Conservation (phyloP, 2,113 vertebrate species). For the Sclerurus mexicanus region DNA sequence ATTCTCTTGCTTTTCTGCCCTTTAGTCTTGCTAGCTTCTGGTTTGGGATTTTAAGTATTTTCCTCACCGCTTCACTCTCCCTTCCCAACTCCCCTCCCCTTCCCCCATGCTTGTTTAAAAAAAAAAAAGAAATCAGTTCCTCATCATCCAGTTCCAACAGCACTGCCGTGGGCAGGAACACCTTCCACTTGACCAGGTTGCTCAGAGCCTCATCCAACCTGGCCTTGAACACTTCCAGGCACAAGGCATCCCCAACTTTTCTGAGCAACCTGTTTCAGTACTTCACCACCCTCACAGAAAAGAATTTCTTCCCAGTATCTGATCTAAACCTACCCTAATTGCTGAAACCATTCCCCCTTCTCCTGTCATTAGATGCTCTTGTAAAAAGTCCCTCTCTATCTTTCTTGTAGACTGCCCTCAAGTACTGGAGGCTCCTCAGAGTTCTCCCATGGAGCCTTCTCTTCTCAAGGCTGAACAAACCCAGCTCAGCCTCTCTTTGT, state of each 20-base stretch:
- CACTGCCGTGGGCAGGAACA: neutral
- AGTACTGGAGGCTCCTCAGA: neutral
- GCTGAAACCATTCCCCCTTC: neutral
- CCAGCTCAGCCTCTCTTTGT: neutral
- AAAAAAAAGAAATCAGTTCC: neutral
- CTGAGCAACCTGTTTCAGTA: neutral
- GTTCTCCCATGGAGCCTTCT: neutral
- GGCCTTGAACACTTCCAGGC: neutral
- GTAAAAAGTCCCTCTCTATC: neutral
- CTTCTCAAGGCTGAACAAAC: neutral
- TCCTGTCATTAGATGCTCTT: neutral
- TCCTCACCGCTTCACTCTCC: too few species aligned
- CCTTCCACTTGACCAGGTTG: neutral
- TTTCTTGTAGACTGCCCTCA: neutral
- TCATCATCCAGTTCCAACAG: neutral
- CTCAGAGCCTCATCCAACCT: neutral
- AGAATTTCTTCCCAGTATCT: neutral
- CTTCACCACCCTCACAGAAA: neutral
- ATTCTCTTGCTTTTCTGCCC: neutral
- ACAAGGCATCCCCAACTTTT: neutral
- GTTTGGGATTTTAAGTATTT: rapidly evolving
- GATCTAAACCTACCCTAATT: neutral
- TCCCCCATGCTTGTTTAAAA: neutral
- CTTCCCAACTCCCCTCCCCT: neutral
- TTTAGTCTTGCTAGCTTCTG: neutral